These are phyloP conservation scores for Tamandua tetradactyla DNA, from an alignment of 2,797 vertebrate species.

Conservation along the genomic window DNA sequence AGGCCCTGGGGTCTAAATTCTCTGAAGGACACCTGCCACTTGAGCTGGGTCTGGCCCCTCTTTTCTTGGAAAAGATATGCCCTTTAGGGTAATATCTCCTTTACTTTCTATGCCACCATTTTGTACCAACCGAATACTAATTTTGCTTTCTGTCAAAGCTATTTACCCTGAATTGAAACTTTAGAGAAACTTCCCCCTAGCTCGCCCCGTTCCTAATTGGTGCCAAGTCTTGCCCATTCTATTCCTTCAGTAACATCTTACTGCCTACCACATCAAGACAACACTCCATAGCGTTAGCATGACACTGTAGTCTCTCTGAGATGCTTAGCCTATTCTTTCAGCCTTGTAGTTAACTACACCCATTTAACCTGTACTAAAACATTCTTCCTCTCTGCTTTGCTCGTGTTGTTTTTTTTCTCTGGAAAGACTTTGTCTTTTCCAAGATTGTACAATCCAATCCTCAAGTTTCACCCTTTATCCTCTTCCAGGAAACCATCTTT, in stretches of 20 bases:
- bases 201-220: neutral
- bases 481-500: neutral
- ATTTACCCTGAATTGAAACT: neutral
- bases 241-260: neutral
- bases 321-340: neutral
- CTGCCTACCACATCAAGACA: neutral
- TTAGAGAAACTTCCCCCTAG: neutral
- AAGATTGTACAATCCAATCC: neutral
- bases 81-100: too few species aligned
- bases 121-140: too few species aligned
- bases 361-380: neutral
- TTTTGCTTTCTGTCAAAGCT: neutral
- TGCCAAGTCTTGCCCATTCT: neutral
- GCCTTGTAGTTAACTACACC: neutral
- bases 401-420: neutral
- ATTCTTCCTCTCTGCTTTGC: neutral
- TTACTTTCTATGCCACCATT: too few species aligned
- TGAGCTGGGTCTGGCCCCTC: too few species aligned
- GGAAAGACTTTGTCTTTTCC: neutral
- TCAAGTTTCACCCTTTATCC: neutral
- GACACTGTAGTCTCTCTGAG: neutral
- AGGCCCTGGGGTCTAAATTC: too few species aligned
- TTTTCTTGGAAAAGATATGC: too few species aligned
- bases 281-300: neutral
- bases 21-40: too few species aligned